A percentile compares a stretch with the other conserved stretches of the same genome.
phyloP scores from a whole-genome alignment of 2,113 vertebrate genomes.

The Epinephelus fuscoguttatus region DNA sequence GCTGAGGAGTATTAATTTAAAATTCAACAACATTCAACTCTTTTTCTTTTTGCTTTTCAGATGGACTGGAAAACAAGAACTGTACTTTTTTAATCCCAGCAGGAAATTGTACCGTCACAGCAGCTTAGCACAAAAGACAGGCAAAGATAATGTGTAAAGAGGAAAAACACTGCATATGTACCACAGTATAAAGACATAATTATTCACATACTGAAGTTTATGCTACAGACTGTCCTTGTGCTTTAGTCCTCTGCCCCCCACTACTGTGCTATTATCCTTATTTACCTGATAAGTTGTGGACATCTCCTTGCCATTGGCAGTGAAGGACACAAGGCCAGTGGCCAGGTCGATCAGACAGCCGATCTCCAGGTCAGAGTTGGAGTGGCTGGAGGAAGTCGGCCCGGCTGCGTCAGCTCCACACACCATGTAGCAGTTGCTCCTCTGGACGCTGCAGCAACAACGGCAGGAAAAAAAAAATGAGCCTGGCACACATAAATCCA shows the following conservation, averaged over 20 bases:
- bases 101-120: too few relatives aligned
- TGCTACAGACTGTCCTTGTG: not conserved
- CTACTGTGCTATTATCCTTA: not conserved
- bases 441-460: slow-evolving; percentile 89
- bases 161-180: not conserved
- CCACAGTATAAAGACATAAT: not conserved
- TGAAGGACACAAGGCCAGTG: slow-evolving; percentile 94
- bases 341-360: slow-evolving; percentile 94
- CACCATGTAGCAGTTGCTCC: slow-evolving; percentile 98
- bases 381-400: slow-evolving; percentile 87
- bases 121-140: too few relatives aligned
- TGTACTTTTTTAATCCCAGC: too few relatives aligned
- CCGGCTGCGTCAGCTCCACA: slow-evolving; percentile 90
- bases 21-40: not conserved
- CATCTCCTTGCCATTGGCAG: slow-evolving; percentile 93
- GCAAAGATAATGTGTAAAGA: not conserved
- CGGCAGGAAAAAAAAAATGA: not conserved
- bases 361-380: slow-evolving; percentile 92
- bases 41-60: not conserved
- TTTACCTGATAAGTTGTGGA: slow-evolving; percentile 93
- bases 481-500: not conserved
- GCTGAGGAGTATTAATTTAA: not conserved
- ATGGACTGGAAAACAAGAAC: not conserved
- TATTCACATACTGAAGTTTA: not conserved
- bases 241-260: not conserved